Percentiles rank a stretch among this genome's conserved stretches.
Conservation (phyloP, 2,113 vertebrate genomes). For the Merops nubicus region DNA sequence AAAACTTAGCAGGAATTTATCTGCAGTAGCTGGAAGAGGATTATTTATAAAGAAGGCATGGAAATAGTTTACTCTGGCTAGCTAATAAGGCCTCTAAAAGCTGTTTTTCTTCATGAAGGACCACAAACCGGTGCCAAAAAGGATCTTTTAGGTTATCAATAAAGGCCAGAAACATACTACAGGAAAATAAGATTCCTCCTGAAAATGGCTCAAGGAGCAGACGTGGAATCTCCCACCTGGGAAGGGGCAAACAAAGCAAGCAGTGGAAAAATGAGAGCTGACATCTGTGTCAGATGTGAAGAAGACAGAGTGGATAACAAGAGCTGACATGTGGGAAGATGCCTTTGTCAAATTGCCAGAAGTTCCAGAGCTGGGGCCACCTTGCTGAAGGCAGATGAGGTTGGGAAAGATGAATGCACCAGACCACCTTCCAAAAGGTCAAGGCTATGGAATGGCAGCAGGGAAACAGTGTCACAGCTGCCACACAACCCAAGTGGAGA, state of each 20-base stretch:
- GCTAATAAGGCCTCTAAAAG: not conserved
- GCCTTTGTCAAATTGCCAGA: conserved; percentile 33
- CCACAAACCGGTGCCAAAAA: not conserved
- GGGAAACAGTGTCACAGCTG: not conserved
- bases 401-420: not conserved
- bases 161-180: not conserved
- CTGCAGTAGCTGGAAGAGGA: not conserved
- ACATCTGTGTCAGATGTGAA: conserved; percentile 3
- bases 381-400: conserved; percentile 46
- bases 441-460: not conserved
- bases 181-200: not conserved
- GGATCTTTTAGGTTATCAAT: not conserved
- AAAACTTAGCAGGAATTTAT: not conserved
- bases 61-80: not conserved
- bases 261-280: conserved; percentile 41
- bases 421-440: conserved; percentile 32
- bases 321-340: conserved; percentile 33
- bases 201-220: not conserved
- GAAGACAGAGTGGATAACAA: conserved; percentile 43
- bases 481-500: not conserved
- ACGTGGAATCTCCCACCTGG: conserved; percentile 19
- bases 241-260: conserved; percentile 22
- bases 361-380: conserved; percentile 34
- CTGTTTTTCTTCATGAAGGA: not conserved
- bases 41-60: not conserved